A percentile compares a stretch with the other conserved stretches of the same genome.
Evolutionary conservation across 2,797 vertebrate species (phyloP).

Genomic region (Echeneis naucrates): DNA sequence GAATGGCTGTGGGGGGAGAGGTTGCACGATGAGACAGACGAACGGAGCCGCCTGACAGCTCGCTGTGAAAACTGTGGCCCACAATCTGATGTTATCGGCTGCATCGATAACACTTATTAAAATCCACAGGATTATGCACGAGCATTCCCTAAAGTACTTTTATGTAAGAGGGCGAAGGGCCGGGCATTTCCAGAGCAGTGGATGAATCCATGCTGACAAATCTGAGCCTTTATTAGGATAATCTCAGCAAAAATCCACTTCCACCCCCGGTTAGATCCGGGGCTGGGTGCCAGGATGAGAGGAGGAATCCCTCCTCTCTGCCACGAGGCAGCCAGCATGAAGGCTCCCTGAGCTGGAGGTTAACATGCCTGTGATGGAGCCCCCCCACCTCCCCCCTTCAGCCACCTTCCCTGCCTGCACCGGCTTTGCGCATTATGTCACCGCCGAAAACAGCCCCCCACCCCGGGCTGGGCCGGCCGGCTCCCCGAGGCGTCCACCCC

Average conservation of each 20-base stretch:
- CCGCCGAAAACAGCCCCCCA: constrained; percentile 34
- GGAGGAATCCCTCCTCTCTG: constrained; percentile 12
- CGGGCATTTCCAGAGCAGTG: constrained; percentile 47
- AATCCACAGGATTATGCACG: constrained; percentile 41
- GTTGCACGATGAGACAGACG: constrained; percentile 21
- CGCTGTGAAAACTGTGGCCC: neutral
- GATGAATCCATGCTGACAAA: constrained; percentile 42
- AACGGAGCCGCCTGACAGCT: constrained; percentile 12
- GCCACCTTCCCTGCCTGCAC: constrained; percentile 31
- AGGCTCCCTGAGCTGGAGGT: constrained; percentile 26
- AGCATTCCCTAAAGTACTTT: constrained; percentile 52
- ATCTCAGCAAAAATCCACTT: constrained; percentile 58
- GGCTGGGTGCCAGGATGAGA: neutral
- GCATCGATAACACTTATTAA: constrained; percentile 39
- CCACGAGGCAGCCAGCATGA: constrained; percentile 38
- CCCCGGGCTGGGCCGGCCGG: neutral
- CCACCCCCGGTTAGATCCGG: constrained; percentile 10
- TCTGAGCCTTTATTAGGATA: constrained; percentile 64
- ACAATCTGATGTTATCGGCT: constrained; percentile 10
- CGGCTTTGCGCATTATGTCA: constrained; percentile 75
- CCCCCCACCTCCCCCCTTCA: neutral
- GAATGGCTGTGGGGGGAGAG: constrained; percentile 12
- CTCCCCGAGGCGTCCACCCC: neutral
- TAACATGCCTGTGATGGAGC: constrained; percentile 22
- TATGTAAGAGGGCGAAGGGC: constrained; percentile 58